Evolutionary conservation across 2,888 invertebrate species (phyloP), one percentile per base, ranked within the genome.

Genomic region (Monoplex corrugatus): DNA sequence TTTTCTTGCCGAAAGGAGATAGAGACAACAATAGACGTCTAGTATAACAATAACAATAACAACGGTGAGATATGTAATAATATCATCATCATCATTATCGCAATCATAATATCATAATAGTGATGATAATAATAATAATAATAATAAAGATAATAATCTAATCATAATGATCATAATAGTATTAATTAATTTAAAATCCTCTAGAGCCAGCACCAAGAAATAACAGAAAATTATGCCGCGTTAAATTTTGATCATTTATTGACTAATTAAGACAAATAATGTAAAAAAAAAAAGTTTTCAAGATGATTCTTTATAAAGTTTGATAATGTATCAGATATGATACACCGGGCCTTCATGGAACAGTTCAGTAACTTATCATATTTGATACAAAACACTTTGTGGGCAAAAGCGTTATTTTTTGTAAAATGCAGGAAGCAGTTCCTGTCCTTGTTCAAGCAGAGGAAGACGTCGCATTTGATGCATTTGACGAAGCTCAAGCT

Each of bases 371-470:
- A n/a, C n/a, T n/a, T n/a, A n/a, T n/a, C n/a, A n/a, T n/a, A n/a
- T n/a, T n/a, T n/a, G n/a, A n/a, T n/a, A n/a, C n/a, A n/a, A n/a
- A n/a, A n/a, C n/a, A n/a, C n/a, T n/a, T n/a, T n/a, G n/a, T n/a
- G n/a, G n/a, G n/a, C n/a, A n/a, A n/a, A n/a, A n/a, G n/a, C n/a
- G n/a, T n/a, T n/a, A n/a, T n/a, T n/a, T n/a, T n/a, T n/a, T n/a
- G n/a, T 90, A 89, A 68, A 63, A 87, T 10, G 84, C 57, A 35
- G 63, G 75, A 90, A 89, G 78, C 90, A 89, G 88, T 89, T 90
- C 50, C 89, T 86, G 75, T 89, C 68, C 75, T 90, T 88, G 83
- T 80, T 87, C 28, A 89, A 78, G 72, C 89, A n/a, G n/a, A 72
- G 82, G 85, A 35, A 87, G 87, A 43, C 45, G 75, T 78, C 83